A percentile compares a stretch with the other conserved stretches of the same genome.
Evolutionary conservation across 2,113 vertebrate genomes (phyloP).

Genomic region (Siphamia tubifer): DNA sequence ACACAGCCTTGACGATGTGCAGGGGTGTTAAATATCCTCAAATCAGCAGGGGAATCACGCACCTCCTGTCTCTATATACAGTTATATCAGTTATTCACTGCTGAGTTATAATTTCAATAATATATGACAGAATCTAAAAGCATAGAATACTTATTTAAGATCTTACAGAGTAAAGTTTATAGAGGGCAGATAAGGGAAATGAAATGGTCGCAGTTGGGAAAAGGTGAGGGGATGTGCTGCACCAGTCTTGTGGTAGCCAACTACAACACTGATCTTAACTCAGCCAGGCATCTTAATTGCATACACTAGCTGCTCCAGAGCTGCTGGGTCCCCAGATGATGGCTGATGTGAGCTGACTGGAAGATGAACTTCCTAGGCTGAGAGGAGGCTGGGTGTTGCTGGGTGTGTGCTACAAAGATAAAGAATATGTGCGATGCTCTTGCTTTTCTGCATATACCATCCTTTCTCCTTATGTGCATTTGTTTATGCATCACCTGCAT

Average conservation of each 20-base stretch:
- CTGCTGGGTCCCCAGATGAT: conserved; percentile 54
- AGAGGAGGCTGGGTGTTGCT: conserved; percentile 11
- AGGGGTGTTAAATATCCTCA: no score
- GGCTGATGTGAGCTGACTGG: conserved; percentile 72
- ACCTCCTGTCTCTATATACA: no score
- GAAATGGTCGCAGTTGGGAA: conserved; percentile 15
- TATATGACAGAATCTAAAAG: no score
- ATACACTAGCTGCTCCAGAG: conserved; percentile 51
- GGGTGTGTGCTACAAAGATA: neutral
- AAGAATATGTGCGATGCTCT: no score
- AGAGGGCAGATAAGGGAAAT: conserved; percentile 36
- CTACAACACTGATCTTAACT: conserved; percentile 67
- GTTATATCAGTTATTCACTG: no score
- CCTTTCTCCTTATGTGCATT: neutral
- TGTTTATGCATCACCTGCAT: neutral
- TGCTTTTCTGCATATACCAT: no score
- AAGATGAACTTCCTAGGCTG: conserved; percentile 71
- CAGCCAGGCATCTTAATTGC: conserved; percentile 72
- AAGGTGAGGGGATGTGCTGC: conserved; percentile 11
- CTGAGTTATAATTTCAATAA: no score
- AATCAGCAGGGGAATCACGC: no score
- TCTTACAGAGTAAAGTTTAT: conserved; percentile 27
- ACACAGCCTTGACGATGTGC: no score
- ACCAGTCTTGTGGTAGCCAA: conserved; percentile 9
- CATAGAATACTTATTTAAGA: conserved; percentile 46